Evolutionary conservation across 2,888 invertebrate species (phyloP), one percentile per base, ranked within the genome.

Genomic region (Marasmarcha lunaedactyla): DNA sequence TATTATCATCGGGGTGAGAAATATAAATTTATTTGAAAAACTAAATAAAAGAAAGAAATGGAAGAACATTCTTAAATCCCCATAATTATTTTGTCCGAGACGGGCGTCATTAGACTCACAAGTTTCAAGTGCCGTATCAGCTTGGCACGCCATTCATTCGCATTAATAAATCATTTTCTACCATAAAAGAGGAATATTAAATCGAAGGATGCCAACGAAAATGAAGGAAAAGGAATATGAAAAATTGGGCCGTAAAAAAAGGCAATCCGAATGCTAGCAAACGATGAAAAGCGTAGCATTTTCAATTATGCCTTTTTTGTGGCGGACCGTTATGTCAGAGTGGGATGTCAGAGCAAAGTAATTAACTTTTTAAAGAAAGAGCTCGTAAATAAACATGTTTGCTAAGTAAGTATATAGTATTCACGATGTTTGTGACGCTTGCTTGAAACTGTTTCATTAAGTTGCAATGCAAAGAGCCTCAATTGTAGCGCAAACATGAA

Each of bases 211-310:
- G 57, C 55, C 57, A 49, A 54, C 52, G 56, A 61, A 63, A 70
- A 66, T 61, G 65, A 65, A 62, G 53, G 59, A 51, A 49, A 46
- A 51, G 62, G 61, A 55, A 55, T 54, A 66, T 68, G 71, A 76
- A 73, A 72, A 77, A 73, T 72, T 71, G 69, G 66, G 60, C 57
- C 64, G 63, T 73, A 73, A 76, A n/a, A n/a, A 73, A 67, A 65
- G 63, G 66, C 68, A 64, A 71, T 69, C 63, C 62, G 59, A 54
- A 59, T 64, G 65, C 63, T 59, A 51, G 49, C 55, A 59, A 61
- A 59, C 61, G 63, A 65, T 69, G 66, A 69, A 61, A 63, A 60
- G 57, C 55, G 57, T 59, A 60, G 55, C 57, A 54, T 63, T 71
- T 71, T 69, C 69, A 71, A 72, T 72, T 69, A 71, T 53, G 48